Conservation (phyloP, 2,113 vertebrate genomes). For the Sylvilagus bachmani region DNA sequence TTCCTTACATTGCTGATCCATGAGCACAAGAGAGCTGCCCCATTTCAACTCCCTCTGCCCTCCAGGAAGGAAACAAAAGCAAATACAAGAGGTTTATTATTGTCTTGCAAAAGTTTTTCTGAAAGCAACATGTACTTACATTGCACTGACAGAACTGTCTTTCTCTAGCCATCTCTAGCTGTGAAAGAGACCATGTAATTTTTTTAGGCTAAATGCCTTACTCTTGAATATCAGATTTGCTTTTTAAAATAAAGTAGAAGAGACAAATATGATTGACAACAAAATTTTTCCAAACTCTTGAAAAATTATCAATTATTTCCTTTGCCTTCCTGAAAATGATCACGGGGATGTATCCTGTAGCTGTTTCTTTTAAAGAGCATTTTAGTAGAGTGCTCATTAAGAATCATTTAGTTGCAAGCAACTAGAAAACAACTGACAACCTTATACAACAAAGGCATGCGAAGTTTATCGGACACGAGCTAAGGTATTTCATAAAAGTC, state of each 20-base stretch:
- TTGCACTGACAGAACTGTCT: not conserved
- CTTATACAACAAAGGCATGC: not conserved
- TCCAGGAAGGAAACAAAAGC: not conserved
- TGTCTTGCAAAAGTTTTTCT: constrained; percentile 23
- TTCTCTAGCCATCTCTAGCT: not conserved
- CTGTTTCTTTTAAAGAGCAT: not conserved
- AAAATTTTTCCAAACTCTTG: not conserved
- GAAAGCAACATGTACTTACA: not conserved
- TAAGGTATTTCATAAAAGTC: not conserved
- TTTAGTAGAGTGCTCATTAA: not conserved
- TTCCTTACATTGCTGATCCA: not conserved
- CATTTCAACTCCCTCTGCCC: not conserved
- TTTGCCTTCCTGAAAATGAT: not conserved
- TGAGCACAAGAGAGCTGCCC: not conserved
- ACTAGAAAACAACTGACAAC: not conserved
- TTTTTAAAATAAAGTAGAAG: constrained; percentile 32
- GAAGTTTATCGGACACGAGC: not conserved
- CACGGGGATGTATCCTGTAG: not conserved
- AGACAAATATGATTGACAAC: not conserved
- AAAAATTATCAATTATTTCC: constrained; percentile 9
- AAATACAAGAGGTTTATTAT: not conserved
- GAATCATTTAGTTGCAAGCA: not conserved
- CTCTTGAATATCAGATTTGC: not conserved
- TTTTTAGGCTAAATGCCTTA: not conserved
- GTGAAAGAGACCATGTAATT: not conserved